Conservation (phyloP, 2,113 vertebrate species). For the Malurus cyaneus region DNA sequence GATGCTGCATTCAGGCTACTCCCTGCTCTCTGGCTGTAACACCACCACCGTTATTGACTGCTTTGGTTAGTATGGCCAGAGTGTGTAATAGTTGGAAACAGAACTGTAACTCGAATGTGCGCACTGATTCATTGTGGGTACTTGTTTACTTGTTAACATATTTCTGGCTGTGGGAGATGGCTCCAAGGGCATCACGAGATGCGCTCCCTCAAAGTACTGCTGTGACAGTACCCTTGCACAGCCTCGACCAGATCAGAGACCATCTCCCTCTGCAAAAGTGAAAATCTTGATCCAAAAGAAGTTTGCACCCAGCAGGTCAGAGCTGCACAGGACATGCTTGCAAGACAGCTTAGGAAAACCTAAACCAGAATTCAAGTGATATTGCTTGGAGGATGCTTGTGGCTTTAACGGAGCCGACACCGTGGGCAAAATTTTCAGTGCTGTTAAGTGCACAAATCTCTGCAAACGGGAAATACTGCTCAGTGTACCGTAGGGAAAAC, state of each 20-base stretch:
- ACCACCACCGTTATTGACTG: not conserved
- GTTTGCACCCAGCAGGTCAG: not conserved
- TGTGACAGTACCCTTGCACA: fast-evolving
- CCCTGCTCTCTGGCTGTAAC: not conserved
- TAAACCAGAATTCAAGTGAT: not conserved
- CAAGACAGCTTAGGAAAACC: not conserved
- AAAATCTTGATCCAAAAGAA: not conserved
- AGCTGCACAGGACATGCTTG: not conserved
- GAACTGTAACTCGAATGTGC: not conserved
- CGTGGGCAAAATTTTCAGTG: not conserved
- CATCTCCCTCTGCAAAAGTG: not conserved
- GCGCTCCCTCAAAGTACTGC: fast-evolving
- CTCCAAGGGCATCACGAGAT: not conserved
- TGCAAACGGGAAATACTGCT: not conserved
- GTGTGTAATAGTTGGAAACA: not conserved
- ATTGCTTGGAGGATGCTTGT: not conserved
- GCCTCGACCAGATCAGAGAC: fast-evolving
- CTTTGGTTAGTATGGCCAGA: not conserved
- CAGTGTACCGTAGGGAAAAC: not conserved
- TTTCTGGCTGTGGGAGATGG: not conserved
- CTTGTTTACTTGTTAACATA: not conserved
- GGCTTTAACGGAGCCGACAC: not conserved
- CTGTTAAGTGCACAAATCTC: not conserved
- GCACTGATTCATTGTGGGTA: not conserved
- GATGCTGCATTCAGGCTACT: not conserved